Conservation (phyloP, 2,113 vertebrate genomes). For the Bubo bubo region DNA sequence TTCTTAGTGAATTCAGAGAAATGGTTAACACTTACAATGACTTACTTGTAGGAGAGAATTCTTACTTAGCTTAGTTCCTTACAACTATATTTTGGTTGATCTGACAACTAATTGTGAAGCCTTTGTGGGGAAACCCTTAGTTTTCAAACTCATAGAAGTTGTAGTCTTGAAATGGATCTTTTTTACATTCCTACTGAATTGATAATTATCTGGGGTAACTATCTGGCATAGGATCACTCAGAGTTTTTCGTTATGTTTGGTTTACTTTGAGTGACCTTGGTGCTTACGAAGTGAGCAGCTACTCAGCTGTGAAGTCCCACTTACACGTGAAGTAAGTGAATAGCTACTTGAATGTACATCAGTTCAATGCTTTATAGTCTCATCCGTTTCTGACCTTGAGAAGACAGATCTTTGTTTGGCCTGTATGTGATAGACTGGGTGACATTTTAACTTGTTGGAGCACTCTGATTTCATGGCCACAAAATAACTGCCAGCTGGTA, state of each 20-base stretch:
- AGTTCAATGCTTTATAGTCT: neutral
- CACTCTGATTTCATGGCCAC: neutral
- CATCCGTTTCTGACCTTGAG: neutral
- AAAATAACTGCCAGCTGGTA: neutral
- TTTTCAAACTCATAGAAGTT: neutral
- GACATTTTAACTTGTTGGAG: neutral
- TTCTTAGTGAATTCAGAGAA: neutral
- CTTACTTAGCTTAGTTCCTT: neutral
- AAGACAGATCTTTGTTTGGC: neutral
- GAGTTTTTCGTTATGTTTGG: neutral
- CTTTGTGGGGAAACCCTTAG: neutral
- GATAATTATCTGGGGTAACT: neutral
- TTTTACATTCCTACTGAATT: neutral
- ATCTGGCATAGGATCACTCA: fast-evolving
- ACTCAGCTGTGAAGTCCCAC: neutral
- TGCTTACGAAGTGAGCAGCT: neutral
- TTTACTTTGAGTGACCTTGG: neutral
- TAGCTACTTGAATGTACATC: neutral
- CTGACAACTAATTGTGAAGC: neutral
- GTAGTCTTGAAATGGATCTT: neutral
- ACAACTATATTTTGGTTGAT: neutral
- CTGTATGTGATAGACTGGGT: neutral
- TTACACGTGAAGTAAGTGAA: neutral
- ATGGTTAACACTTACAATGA: neutral
- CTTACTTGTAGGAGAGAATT: neutral